A percentile compares a stretch with the other conserved stretches of the same genome.
These are phyloP conservation scores for Pterocles burchelli DNA, from an alignment of 2,113 vertebrate genomes.

Conservation along the genomic window DNA sequence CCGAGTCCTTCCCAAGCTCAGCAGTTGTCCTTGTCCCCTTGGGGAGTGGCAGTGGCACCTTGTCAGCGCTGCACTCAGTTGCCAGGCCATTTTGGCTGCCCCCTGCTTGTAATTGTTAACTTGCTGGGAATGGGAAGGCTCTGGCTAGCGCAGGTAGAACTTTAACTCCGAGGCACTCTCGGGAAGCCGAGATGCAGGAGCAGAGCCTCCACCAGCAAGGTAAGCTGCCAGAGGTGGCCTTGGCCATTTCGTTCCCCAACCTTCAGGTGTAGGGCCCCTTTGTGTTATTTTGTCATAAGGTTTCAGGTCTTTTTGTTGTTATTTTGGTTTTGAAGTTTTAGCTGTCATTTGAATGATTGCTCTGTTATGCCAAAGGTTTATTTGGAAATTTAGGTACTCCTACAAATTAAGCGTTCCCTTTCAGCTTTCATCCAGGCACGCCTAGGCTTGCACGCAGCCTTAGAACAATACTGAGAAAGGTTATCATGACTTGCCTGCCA, in stretches of 20 bases:
- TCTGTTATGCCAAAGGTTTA: neutral
- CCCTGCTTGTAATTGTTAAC: constrained; percentile 72
- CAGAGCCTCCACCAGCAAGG: neutral
- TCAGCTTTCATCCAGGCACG: constrained; percentile 50
- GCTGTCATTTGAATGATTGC: neutral
- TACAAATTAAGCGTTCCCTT: constrained; percentile 43
- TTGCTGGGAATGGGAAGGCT: constrained; percentile 65
- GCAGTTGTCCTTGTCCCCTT: neutral
- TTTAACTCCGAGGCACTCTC: constrained; percentile 37
- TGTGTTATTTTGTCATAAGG: neutral
- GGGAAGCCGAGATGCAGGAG: neutral
- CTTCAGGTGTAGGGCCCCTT: neutral
- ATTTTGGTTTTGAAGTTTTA: neutral
- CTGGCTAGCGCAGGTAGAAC: constrained; percentile 45
- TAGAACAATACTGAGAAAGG: constrained; percentile 58
- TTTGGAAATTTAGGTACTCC: constrained; percentile 14
- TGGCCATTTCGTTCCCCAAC: accelerated
- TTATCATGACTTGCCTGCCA: constrained; percentile 56
- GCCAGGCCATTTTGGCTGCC: constrained; percentile 45
- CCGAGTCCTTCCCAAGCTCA: neutral
- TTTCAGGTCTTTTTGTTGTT: neutral
- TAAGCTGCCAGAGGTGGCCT: neutral
- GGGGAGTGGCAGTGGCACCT: neutral
- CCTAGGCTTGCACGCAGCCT: constrained; percentile 59
- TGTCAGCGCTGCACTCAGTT: neutral